A percentile compares a stretch with the other conserved stretches of the same genome.
Evolutionary conservation across 2,113 vertebrate species (phyloP).

Genomic region (Microcebus lehilahytsara): DNA sequence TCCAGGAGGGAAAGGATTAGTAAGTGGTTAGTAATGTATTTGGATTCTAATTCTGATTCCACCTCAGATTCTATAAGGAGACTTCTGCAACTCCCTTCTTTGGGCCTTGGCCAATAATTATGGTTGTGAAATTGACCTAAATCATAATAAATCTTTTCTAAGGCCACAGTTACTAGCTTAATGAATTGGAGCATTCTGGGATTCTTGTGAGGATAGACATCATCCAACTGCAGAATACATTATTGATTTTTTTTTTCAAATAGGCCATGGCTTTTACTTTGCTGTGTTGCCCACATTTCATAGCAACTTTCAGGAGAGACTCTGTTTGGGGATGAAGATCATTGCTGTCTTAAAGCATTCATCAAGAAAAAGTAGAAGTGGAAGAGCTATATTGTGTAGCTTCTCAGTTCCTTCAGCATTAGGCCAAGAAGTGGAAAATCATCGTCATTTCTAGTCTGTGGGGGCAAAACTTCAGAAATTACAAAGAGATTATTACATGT

Average conservation of each 20-base stretch:
- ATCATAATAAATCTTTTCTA: slow-evolving; percentile 14
- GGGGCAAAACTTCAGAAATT: not conserved
- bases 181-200: not conserved
- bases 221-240: not conserved
- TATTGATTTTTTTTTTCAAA: slow-evolving; percentile 11
- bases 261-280: not conserved
- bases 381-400: not conserved
- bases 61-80: slow-evolving; percentile 24
- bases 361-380: not conserved
- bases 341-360: not conserved
- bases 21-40: not conserved
- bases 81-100: not conserved
- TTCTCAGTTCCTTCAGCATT: slow-evolving; percentile 24
- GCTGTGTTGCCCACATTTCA: not conserved
- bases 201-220: not conserved
- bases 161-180: not conserved
- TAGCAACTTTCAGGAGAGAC: not conserved
- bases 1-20: slow-evolving; percentile 2
- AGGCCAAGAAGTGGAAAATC: not conserved
- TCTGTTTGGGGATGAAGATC: not conserved
- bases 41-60: slow-evolving; percentile 24
- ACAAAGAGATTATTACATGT: slow-evolving; percentile 1
- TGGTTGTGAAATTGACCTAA: not conserved
- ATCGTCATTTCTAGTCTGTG: not conserved
- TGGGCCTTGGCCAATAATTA: not conserved